A percentile compares a stretch with the other conserved stretches of the same genome.
These are phyloP conservation scores for Casuarius casuarius DNA, from an alignment of 2,113 vertebrate genomes.

Conservation along the genomic window DNA sequence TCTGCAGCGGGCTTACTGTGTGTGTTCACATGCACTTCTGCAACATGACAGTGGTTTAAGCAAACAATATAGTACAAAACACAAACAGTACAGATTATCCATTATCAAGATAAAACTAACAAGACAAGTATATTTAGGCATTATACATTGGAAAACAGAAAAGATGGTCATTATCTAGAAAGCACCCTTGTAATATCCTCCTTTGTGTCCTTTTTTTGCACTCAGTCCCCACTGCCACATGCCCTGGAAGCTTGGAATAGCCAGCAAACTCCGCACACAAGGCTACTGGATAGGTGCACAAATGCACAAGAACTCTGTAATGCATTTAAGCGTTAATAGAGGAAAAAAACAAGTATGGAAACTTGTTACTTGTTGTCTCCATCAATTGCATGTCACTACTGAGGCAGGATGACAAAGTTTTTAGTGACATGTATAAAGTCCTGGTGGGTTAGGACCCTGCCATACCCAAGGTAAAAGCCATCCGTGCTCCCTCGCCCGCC, in stretches of 20 bases:
- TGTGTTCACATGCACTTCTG: background rate
- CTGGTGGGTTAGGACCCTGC: background rate
- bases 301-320: background rate
- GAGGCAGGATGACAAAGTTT: background rate
- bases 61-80: background rate
- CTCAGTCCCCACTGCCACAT: background rate
- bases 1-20: background rate
- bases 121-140: background rate
- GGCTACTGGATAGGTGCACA: background rate
- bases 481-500: background rate
- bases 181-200: background rate
- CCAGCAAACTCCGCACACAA: background rate
- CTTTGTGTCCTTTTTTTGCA: background rate
- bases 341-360: background rate
- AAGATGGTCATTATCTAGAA: background rate
- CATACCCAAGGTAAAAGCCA: background rate
- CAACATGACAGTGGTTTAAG: background rate
- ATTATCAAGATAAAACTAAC: background rate
- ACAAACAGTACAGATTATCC: background rate
- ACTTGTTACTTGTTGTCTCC: too few relatives aligned
- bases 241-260: background rate
- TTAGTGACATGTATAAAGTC: background rate
- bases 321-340: background rate
- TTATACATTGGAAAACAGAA: background rate
- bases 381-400: fast-evolving